Evolutionary conservation across 2,113 vertebrate species (phyloP), one percentile per base, ranked within the genome.

Genomic region (Dolichallabes microphthalmus): DNA sequence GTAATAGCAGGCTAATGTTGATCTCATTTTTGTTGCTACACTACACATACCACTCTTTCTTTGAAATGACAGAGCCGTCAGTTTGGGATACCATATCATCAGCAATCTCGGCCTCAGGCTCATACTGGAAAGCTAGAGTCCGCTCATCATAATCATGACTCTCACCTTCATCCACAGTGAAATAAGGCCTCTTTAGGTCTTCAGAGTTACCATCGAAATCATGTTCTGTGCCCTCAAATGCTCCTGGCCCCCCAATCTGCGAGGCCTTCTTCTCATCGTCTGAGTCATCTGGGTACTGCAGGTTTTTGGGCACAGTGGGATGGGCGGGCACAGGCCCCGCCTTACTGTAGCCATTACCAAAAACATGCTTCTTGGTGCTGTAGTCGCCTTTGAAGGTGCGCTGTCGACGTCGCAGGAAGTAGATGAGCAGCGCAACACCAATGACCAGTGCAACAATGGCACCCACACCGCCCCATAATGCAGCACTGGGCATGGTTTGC

Each of bases 1-100:
- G 89, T 88, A 84, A 79, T 83, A 82, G 35, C 75, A 82, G 76
- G 92, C 84, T 90, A 84, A 90, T 87, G 88, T 89, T 90, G 79
- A 74, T 87, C 57, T 78, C 25, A 58, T 53, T 45, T 45, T 57
- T 68, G 81, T 82, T 17, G 91, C 91, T 91, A 87, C 95, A 69
- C 74, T 98, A 99, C 94, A 99, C 98, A 25, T 99, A 99, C 98
- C 98, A 99, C 95, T 99, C 98, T 94, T 99, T 99, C 97, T 99
- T 99, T 93, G 98, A 99, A 96, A 99, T 99, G 92, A 99, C 98
- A 85, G 98, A 99, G 90, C 98, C 98, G 85, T 99, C 98, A 88
- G 96, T 99, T 94, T 99, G 98, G 90, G 98, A 98, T 86, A 99
- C 96, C 97, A 99, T 98, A 93, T 98, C 98, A 64, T 99, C 97